phyloP scores from a whole-genome alignment of 2,797 vertebrate species.

The Pitangus sulphuratus region DNA sequence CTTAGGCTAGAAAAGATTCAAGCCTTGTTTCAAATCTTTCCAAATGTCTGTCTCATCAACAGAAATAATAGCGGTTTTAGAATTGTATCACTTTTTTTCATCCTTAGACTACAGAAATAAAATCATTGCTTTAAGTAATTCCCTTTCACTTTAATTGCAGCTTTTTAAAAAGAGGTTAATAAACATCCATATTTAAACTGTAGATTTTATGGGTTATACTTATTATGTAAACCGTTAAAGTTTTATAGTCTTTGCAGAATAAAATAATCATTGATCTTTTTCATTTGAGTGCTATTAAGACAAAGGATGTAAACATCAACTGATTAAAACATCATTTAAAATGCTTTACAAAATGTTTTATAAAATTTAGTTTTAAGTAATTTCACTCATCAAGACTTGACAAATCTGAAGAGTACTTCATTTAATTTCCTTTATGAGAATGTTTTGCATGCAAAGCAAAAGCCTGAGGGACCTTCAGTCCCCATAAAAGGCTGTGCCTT shows the following conservation, averaged over 20 bases:
- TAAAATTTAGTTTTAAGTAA: constrained; percentile 65
- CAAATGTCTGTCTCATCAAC: constrained; percentile 27
- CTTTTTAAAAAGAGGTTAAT: constrained; percentile 68
- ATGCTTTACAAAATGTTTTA: constrained; percentile 46
- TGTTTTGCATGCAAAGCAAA: constrained; percentile 40
- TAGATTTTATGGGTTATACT: constrained; percentile 65
- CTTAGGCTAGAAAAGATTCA: constrained; percentile 9
- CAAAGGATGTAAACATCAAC: constrained; percentile 67
- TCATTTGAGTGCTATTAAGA: constrained; percentile 65
- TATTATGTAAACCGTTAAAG: constrained; percentile 62
- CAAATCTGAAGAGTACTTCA: constrained; percentile 62
- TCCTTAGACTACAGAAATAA: constrained; percentile 21
- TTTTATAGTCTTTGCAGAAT: constrained; percentile 65
- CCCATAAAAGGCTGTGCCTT: neutral
- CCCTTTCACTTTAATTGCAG: constrained; percentile 66
- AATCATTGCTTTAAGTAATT: constrained; percentile 60
- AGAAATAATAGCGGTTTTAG: constrained; percentile 25
- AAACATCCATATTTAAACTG: constrained; percentile 62
- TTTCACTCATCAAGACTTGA: constrained; percentile 68
- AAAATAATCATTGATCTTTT: constrained; percentile 74
- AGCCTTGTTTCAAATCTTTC: neutral
- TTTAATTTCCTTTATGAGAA: constrained; percentile 68
- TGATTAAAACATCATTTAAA: constrained; percentile 74
- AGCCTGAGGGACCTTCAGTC: neutral
- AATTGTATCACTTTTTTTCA: constrained; percentile 14